Evolutionary conservation across 2,797 vertebrate genomes (phyloP), one percentile per base, ranked within the genome.

Genomic region (Dryobates pubescens): DNA sequence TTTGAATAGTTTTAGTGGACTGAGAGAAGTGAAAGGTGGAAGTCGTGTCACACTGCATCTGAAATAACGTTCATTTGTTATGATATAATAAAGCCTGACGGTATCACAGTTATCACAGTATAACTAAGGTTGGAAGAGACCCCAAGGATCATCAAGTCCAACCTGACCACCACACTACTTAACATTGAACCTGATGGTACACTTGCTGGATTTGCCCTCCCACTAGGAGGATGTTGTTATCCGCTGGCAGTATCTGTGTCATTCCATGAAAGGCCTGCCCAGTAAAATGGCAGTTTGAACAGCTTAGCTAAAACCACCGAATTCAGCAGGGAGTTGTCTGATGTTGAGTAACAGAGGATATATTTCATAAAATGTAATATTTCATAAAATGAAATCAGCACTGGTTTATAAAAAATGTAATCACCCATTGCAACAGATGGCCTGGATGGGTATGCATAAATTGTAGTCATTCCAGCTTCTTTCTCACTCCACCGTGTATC

Each of bases 391-490:
- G 82, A 78, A 85, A 22, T 4, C 47, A 68, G 12, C 9, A 2
- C 20, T 75, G 69, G 34, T 6, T 57, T 90, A 87, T 3, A 2
- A 74, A 72, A 82, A 76, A 17, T 54, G 5, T 63, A 90, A 62
- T 65, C 82, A 88, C 63, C 88, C 74, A 1, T 36, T 92, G 62
- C 70, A 95, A 63, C 87, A 94, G 90, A 58, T 91, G 85, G 78
- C 16, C 51, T 91, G 70, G 30, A 30, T 90, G 86, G 29, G 76
- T 95, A 7, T 83, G 49, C 62, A 86, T 84, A 91, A 92, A 92
- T 82, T 54, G 76, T n/a, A 90, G 45, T 51, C 27, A 85, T 84
- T 93, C 81, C 78, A 89, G 83, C 75, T 92, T 88, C 58, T 90
- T 93, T 64, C 72, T 82, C 54, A 27, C 62, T 82, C 73, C 6